Percentiles rank a stretch among this genome's conserved stretches.
Conservation (phyloP, 2,888 invertebrate genomes). For the Limenitis camilla region DNA sequence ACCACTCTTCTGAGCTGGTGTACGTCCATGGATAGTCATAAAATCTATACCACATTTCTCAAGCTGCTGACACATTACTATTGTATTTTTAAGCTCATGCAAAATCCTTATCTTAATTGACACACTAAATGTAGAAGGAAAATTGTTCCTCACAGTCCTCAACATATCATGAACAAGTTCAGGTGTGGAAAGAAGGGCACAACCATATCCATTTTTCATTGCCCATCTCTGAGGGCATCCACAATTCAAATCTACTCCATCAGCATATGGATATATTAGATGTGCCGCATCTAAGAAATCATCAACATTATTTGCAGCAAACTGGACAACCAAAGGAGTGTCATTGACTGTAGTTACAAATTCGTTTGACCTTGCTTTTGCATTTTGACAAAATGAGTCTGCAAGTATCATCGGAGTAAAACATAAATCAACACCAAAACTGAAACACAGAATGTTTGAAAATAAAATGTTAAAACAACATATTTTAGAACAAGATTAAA, state of each 20-base stretch:
- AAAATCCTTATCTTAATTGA: slow-evolving; percentile 94
- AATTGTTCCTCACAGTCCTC: slow-evolving; percentile 80
- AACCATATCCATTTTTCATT: slow-evolving; percentile 91
- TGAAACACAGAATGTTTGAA: too few species aligned
- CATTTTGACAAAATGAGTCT: slow-evolving; percentile 92
- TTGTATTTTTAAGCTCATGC: slow-evolving; percentile 79
- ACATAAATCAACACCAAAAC: slow-evolving; percentile 90
- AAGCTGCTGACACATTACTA: slow-evolving; percentile 85
- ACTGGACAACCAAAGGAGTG: slow-evolving; percentile 92
- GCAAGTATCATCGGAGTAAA: slow-evolving; percentile 98
- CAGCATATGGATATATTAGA: slow-evolving; percentile 86
- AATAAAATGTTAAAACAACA: slow-evolving; percentile 8
- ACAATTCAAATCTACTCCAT: slow-evolving; percentile 97
- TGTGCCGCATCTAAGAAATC: slow-evolving; percentile 91
- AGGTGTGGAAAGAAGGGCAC: slow-evolving; percentile 86
- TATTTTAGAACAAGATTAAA: not conserved
- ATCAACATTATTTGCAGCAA: slow-evolving; percentile 89
- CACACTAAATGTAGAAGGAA: slow-evolving; percentile 85
- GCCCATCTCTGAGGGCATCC: slow-evolving; percentile 99
- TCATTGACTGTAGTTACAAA: slow-evolving; percentile 86
- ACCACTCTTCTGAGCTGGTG: slow-evolving; percentile 84
- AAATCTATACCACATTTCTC: slow-evolving; percentile 92
- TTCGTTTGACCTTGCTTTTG: slow-evolving; percentile 88
- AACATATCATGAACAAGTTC: slow-evolving; percentile 89
- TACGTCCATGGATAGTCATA: slow-evolving; percentile 93